phyloP scores from a whole-genome alignment of 1,140 invertebrate species.

The Antheraea pernyi region DNA sequence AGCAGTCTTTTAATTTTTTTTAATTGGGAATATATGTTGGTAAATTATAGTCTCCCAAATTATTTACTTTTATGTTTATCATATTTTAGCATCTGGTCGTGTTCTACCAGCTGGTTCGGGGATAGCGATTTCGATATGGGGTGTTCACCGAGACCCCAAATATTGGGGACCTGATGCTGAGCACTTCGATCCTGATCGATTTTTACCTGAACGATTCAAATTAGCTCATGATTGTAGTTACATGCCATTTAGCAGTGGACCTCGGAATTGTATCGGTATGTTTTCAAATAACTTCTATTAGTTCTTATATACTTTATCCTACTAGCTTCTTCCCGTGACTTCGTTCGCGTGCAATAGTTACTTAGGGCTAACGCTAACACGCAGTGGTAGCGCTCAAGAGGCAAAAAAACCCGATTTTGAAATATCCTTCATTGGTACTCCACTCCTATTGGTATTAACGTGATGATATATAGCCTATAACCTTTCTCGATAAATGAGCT shows the following conservation, averaged over 20 bases:
- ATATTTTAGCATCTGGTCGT: conserved; percentile 44
- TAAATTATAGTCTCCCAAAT: not conserved
- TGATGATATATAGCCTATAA: no score
- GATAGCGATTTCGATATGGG: conserved; percentile 48
- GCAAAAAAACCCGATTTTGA: no score
- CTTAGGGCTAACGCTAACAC: no score
- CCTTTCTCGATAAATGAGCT: no score
- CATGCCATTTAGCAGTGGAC: conserved; percentile 82
- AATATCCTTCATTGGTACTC: no score
- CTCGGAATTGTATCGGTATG: conserved; percentile 82
- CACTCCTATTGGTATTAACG: no score
- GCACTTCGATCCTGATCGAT: conserved; percentile 85
- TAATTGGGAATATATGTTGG: no score
- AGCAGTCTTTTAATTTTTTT: no score
- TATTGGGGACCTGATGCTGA: conserved; percentile 82
- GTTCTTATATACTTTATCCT: no score
- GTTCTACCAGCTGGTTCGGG: conserved; percentile 52
- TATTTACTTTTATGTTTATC: not conserved
- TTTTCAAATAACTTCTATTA: conserved; percentile 13
- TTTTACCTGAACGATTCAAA: conserved; percentile 78
- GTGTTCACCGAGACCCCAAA: conserved; percentile 74
- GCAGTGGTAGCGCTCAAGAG: no score
- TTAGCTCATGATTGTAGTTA: conserved; percentile 77
- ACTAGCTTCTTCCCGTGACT: no score
- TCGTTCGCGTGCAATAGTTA: no score